Conservation (phyloP, 2,888 invertebrate genomes). For the Incurvaria masculella region DNA sequence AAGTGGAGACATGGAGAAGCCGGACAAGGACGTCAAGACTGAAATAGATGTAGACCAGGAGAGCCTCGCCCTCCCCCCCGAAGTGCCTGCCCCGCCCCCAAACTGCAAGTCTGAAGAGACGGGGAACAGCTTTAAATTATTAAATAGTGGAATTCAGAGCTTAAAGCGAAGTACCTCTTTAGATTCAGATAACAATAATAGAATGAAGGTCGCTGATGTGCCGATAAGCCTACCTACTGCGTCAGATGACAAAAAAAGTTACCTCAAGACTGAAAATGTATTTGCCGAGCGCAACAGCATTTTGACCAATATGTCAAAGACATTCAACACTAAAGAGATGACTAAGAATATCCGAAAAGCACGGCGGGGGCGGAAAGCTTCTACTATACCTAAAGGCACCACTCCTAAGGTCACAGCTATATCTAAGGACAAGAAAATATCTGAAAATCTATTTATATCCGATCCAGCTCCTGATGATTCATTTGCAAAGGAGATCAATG, state of each 20-base stretch:
- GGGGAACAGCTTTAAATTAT: conserved; percentile 36
- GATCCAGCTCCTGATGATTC: conserved; percentile 24
- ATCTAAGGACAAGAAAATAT: conserved; percentile 9
- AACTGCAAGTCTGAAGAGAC: conserved; percentile 41
- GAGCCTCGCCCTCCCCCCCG: conserved; percentile 54
- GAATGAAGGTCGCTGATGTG: conserved; percentile 44
- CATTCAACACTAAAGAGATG: conserved; percentile 49
- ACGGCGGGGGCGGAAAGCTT: conserved; percentile 43
- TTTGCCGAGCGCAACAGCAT: conserved; percentile 49
- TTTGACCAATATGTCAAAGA: conserved; percentile 53
- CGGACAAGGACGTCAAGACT: conserved; percentile 54
- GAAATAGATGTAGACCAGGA: conserved; percentile 55
- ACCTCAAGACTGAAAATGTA: conserved; percentile 57
- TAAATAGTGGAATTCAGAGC: conserved; percentile 45
- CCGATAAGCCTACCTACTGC: conserved; percentile 24
- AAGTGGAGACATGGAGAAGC: conserved; percentile 23
- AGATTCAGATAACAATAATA: conserved; percentile 56
- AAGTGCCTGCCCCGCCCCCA: conserved; percentile 53
- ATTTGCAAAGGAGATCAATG: conserved; percentile 45
- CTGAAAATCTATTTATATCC: background rate
- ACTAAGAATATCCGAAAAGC: conserved; percentile 49
- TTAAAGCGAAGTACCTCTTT: conserved; percentile 53
- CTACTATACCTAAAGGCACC: too few relatives aligned
- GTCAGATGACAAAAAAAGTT: conserved; percentile 52
- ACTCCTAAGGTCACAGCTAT: conserved; percentile 20